Evolutionary conservation across 2,797 vertebrate species (phyloP), one percentile per base, ranked within the genome.

Genomic region (Lerista edwardsae): DNA sequence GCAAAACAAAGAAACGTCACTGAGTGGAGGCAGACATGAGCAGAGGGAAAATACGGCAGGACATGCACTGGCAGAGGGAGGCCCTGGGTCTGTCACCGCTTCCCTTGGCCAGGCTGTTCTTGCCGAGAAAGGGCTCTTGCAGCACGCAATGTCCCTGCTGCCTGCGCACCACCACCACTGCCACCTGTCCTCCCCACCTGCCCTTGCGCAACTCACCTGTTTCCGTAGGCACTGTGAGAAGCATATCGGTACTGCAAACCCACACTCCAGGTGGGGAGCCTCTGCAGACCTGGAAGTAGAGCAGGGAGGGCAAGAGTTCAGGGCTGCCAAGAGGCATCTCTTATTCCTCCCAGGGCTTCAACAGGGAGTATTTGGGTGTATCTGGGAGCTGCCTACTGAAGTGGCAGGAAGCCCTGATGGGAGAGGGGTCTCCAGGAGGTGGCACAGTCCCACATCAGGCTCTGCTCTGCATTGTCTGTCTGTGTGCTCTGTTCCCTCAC

Each of bases 231-330:
- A 99, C 39, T 0, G 87, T 94, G 84, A 99, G 95, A 84, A 98
- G 96, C 97, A 97, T 97, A 92, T 99, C 98, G 0, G 98, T 99
- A 95, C 98, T 98, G 95, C 98, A 98, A 84, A 99, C 97, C 98
- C 98, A 99, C 41, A 99, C 96, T 0, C 98, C 98, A 0, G 98
- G 97, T 0, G 98, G 98, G 86, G 97, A 98, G 17, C 97, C 98
- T 0, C 96, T 96, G 44, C 98, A 98, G 74, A 99, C 93, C 98
- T 99, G 94, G 25, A 1, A 27, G 87, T 34, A 83, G 41, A 86
- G 87, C 3, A 64, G n/a, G 73, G 17, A 44, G 65, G 34, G 6
- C 19, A 39, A 10, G 44, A 3, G 39, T 31, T 31, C 2, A 64
- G 39, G 44, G 25, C 57, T 19, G 1, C 5, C 17, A 15, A 41